A percentile compares a stretch with the other conserved stretches of the same genome.
These are phyloP conservation scores for Momotus momota DNA, from an alignment of 2,797 vertebrate genomes.

Conservation along the genomic window DNA sequence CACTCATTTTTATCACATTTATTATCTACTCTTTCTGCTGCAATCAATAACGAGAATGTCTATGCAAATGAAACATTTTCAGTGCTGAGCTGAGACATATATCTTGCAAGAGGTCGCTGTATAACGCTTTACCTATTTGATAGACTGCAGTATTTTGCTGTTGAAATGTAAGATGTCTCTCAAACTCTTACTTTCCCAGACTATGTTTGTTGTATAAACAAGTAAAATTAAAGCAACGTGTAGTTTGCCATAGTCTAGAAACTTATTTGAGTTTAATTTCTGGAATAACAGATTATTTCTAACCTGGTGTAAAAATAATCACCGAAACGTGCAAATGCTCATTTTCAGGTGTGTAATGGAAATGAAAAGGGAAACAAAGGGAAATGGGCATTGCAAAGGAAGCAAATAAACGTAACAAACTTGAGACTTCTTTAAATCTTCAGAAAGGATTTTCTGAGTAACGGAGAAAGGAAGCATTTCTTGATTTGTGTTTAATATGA, in stretches of 20 bases:
- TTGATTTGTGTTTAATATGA: neutral
- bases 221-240: neutral
- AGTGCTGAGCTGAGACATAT: neutral
- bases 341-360: neutral
- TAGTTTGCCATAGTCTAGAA: neutral
- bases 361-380: neutral
- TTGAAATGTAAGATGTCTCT: neutral
- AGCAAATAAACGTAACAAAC: neutral
- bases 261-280: neutral
- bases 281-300: neutral
- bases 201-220: neutral
- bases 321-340: neutral
- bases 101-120: neutral
- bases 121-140: neutral
- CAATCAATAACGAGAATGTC: neutral
- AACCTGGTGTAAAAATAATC: neutral
- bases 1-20: slow-evolving; percentile 5
- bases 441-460: neutral
- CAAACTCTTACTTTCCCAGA: neutral
- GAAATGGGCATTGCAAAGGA: neutral
- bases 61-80: slow-evolving; percentile 31
- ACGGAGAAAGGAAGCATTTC: slow-evolving; percentile 8
- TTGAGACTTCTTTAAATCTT: neutral
- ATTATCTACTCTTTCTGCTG: slow-evolving; percentile 9
- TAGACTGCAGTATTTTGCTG: neutral